These are phyloP conservation scores for Hydra vulgaris DNA, from an alignment of 30 jellyfish, hydroid and myxozoan genomes.

Conservation along the genomic window DNA sequence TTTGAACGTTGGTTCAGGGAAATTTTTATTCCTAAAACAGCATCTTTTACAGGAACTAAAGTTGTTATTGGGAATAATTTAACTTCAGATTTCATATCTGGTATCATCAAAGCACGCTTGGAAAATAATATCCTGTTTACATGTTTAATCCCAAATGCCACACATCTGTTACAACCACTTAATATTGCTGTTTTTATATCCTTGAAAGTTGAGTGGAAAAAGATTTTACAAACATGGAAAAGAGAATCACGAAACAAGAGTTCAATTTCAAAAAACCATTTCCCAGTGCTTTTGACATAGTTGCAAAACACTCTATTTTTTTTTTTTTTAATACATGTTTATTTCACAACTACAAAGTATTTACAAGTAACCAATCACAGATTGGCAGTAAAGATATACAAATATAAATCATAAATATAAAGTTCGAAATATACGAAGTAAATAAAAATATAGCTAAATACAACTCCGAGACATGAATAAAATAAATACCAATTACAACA, in stretches of 20 bases:
- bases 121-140: background rate
- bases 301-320: background rate
- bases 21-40: background rate
- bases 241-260: background rate
- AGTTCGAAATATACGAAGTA: too few relatives aligned
- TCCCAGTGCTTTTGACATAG: background rate
- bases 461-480: too few relatives aligned
- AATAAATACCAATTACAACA: too few relatives aligned
- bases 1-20: conserved; percentile 6
- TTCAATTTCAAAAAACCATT: background rate
- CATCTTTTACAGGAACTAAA: background rate
- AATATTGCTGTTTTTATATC: background rate
- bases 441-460: too few relatives aligned
- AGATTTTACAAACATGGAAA: background rate
- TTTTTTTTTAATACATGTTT: too few relatives aligned
- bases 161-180: conserved; percentile 8
- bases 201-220: background rate
- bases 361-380: too few relatives aligned
- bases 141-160: background rate
- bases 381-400: too few relatives aligned
- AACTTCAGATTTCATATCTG: background rate
- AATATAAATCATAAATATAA: too few relatives aligned
- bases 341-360: too few relatives aligned
- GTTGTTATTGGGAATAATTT: conserved; percentile 2
- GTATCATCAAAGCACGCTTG: background rate